A percentile compares a stretch with the other conserved stretches of the same genome.
phyloP scores from a whole-genome alignment of 2,888 invertebrate genomes.

The Ophraella communa region DNA sequence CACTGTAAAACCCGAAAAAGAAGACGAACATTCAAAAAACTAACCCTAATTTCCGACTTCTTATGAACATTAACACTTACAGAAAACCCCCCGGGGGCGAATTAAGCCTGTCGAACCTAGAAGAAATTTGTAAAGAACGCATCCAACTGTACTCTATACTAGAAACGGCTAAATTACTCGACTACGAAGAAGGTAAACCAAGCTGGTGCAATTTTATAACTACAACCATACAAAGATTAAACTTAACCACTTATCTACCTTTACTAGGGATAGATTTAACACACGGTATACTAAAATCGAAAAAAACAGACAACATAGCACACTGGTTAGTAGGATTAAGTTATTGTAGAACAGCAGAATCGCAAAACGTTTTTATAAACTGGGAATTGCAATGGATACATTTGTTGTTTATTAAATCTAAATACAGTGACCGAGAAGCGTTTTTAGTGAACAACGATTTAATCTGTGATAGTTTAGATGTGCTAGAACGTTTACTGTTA shows the following conservation, averaged over 20 bases:
- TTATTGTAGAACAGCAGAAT: constrained; percentile 26
- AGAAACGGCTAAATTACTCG: constrained; percentile 8
- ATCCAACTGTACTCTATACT: constrained; percentile 12
- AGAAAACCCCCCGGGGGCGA: background rate
- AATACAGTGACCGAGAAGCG: background rate
- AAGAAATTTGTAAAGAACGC: constrained; percentile 7
- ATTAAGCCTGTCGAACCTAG: background rate
- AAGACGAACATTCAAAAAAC: no score
- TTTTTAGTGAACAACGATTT: constrained; percentile 25
- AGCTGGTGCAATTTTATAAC: constrained; percentile 15
- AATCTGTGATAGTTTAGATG: constrained; percentile 9
- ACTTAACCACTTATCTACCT: constrained; percentile 9
- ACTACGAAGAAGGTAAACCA: background rate
- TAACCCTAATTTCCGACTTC: no score
- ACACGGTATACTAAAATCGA: background rate
- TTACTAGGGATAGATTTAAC: constrained; percentile 2
- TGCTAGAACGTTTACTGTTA: constrained; percentile 8
- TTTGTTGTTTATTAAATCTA: constrained; percentile 22
- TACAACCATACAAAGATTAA: background rate
- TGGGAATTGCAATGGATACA: constrained; percentile 34
- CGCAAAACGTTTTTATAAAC: constrained; percentile 23
- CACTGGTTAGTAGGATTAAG: constrained; percentile 35
- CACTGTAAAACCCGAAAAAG: no score
- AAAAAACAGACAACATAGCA: constrained; percentile 23
- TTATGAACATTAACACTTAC: constrained; percentile 16